Evolutionary conservation across 1,140 invertebrate species (phyloP).

Genomic region (Eriocheir sinensis): DNA sequence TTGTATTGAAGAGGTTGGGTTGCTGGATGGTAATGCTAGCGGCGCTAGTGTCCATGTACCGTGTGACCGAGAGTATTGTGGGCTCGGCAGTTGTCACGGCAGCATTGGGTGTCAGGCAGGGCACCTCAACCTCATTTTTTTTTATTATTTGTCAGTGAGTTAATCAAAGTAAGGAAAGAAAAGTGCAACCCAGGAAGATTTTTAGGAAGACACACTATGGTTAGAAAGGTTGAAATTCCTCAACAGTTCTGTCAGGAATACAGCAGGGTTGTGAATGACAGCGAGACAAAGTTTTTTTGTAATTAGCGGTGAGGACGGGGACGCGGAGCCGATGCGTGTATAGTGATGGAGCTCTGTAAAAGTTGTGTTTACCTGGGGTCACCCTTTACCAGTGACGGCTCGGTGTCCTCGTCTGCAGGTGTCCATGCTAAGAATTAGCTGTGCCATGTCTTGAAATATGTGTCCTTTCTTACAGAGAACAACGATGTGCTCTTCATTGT

Average conservation of each 20-base stretch:
- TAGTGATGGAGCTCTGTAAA: not conserved
- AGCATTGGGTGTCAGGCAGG: no score
- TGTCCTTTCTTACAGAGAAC: conserved; percentile 17
- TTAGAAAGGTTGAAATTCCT: not conserved
- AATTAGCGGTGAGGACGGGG: no score
- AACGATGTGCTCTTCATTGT: conserved; percentile 26
- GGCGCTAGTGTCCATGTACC: no score
- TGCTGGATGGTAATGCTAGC: no score
- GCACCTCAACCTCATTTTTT: not conserved
- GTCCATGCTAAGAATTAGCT: not conserved
- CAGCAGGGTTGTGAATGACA: not conserved
- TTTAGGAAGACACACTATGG: no score
- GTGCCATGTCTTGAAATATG: not conserved
- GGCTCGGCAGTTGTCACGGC: no score
- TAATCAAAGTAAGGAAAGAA: not conserved
- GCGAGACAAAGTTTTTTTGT: no score
- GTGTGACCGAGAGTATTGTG: no score
- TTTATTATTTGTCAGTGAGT: not conserved
- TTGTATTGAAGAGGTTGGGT: no score
- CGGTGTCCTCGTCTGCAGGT: not conserved
- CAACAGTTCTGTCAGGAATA: conserved; percentile 3
- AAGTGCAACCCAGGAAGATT: no score
- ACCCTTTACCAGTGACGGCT: not conserved
- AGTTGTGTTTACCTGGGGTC: not conserved
- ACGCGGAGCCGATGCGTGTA: no score